These are phyloP conservation scores for Drosophila triauraria DNA, from an alignment of 1,140 invertebrate species.

Conservation along the genomic window DNA sequence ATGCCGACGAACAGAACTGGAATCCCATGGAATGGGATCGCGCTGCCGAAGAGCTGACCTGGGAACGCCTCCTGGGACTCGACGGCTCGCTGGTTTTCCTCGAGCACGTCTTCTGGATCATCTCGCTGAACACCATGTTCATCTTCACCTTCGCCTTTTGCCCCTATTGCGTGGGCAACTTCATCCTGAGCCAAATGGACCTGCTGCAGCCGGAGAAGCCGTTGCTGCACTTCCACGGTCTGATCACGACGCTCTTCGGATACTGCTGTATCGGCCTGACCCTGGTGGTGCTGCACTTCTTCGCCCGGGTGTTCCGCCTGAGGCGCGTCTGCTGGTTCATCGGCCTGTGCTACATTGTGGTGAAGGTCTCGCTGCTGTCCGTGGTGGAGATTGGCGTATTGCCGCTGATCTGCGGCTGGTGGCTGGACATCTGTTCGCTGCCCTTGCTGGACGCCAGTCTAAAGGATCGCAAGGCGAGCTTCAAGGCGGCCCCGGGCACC, in stretches of 20 bases:
- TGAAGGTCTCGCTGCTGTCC: conserved; percentile 96
- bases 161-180: conserved; percentile 97
- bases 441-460: conserved; percentile 97
- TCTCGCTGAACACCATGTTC: conserved; percentile 98
- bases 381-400: conserved; percentile 98
- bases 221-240: conserved; percentile 95
- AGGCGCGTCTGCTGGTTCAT: conserved; percentile 93
- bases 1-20: conserved; percentile 96
- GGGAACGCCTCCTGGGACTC: conserved; percentile 97
- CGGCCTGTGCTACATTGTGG: conserved; percentile 98
- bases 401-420: conserved; percentile 99
- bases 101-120: conserved; percentile 99
- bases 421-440: conserved; percentile 99
- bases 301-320: conserved; percentile 91
- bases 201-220: conserved; percentile 90
- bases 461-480: conserved; percentile 94
- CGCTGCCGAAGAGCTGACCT: conserved; percentile 98
- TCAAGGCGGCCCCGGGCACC: conserved; percentile 95
- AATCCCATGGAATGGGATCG: conserved; percentile 99
- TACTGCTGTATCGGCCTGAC: conserved; percentile 96
- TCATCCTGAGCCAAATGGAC: conserved; percentile 91
- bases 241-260: conserved; percentile 96
- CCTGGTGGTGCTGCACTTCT: conserved; percentile 93
- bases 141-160: conserved; percentile 98
- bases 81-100: conserved; percentile 98